Conservation (phyloP, 2,888 invertebrate species). For the Hypomecis atomaria region DNA sequence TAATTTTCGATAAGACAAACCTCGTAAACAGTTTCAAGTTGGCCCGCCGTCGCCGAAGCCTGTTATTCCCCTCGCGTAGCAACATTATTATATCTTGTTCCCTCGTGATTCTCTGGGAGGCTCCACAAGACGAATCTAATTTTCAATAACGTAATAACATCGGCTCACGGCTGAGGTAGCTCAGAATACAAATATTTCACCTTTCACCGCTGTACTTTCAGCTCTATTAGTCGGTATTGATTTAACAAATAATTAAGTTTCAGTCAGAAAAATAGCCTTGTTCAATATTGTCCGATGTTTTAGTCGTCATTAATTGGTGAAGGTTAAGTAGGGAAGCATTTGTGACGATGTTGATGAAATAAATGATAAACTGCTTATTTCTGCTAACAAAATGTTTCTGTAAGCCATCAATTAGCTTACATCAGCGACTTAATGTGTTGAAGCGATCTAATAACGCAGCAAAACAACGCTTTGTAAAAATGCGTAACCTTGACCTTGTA, state of each 20-base stretch:
- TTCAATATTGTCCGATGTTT: background rate
- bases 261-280: background rate
- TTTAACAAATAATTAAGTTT: constrained; percentile 7
- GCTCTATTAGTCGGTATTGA: constrained; percentile 8
- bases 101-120: constrained; percentile 23
- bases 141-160: constrained; percentile 30
- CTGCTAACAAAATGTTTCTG: too few species aligned
- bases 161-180: constrained; percentile 15
- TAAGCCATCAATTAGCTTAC: too few species aligned
- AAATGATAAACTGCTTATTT: too few species aligned
- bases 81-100: constrained; percentile 24
- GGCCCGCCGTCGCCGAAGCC: constrained; percentile 18
- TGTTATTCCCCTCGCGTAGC: constrained; percentile 30
- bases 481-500: too few species aligned
- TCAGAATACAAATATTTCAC: constrained; percentile 27
- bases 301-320: background rate
- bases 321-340: background rate
- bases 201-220: constrained; percentile 16
- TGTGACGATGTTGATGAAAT: background rate
- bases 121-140: constrained; percentile 29
- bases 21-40: constrained; percentile 27
- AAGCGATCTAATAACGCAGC: too few species aligned
- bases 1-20: constrained; percentile 32
- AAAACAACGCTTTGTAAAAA: too few species aligned
- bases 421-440: too few species aligned